phyloP scores from a whole-genome alignment of 2,888 invertebrate species.

The Hymenopus coronatus region DNA sequence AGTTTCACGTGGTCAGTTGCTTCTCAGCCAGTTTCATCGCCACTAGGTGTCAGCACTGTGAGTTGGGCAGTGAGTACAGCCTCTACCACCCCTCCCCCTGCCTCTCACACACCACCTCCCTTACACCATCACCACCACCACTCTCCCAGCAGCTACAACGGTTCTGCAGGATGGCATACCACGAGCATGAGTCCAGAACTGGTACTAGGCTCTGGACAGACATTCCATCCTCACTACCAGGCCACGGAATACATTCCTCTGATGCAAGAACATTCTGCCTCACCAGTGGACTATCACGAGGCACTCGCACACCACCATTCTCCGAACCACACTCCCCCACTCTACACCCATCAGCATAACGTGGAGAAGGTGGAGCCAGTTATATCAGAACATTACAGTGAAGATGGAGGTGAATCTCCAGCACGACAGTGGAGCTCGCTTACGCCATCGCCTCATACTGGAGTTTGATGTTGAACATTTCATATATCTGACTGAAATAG shows the following conservation, averaged over 20 bases:
- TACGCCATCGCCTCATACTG: neutral
- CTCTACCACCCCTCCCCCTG: neutral
- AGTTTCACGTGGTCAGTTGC: neutral
- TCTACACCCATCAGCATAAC: neutral
- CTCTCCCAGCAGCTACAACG: neutral
- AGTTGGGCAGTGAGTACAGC: neutral
- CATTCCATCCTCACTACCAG: slow-evolving; percentile 6
- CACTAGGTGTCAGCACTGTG: slow-evolving; percentile 7
- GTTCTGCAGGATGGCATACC: neutral
- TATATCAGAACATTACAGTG: neutral
- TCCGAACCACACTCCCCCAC: neutral
- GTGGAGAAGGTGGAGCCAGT: slow-evolving; percentile 10
- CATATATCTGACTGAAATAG: no score
- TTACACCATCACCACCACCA: neutral
- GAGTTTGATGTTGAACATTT: neutral
- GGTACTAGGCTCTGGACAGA: neutral
- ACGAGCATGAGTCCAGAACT: slow-evolving; percentile 3
- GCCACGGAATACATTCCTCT: slow-evolving; percentile 1
- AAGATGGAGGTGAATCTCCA: slow-evolving; percentile 7
- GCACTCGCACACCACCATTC: neutral
- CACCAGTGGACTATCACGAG: neutral
- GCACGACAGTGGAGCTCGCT: slow-evolving; percentile 8
- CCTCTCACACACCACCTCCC: neutral
- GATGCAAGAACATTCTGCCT: neutral
- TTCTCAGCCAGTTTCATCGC: neutral